Conservation (phyloP, 1,140 invertebrate species). For the Copidosoma floridanum region DNA sequence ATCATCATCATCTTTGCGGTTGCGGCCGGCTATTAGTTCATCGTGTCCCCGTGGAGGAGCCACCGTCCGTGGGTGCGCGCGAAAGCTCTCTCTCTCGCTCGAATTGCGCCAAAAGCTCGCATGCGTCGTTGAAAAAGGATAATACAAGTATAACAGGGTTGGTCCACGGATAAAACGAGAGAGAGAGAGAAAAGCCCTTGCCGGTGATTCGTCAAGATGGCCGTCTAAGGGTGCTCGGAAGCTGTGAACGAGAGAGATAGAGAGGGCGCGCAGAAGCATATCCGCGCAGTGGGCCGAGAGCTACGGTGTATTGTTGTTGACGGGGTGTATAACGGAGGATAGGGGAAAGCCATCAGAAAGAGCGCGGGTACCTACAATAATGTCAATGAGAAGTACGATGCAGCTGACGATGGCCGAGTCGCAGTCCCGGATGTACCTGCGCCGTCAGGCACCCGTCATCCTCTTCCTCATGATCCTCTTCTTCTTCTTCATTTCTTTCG, state of each 20-base stretch:
- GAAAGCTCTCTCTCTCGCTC: not conserved
- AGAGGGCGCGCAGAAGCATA: not conserved
- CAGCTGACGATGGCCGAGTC: constrained; percentile 18
- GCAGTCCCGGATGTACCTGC: not conserved
- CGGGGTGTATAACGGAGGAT: no score
- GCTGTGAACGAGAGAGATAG: not conserved
- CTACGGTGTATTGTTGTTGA: no score
- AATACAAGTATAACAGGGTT: no score
- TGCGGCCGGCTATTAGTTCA: not conserved
- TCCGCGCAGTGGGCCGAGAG: not conserved
- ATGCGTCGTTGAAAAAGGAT: constrained; percentile 27
- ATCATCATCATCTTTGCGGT: not conserved
- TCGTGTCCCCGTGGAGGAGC: not conserved
- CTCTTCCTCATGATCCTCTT: constrained; percentile 22
- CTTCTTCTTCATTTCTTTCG: constrained; percentile 27
- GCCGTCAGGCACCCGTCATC: constrained; percentile 10
- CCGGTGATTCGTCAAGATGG: constrained; percentile 38
- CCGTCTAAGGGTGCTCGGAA: constrained; percentile 20
- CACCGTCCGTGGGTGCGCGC: not conserved
- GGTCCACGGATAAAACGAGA: no score
- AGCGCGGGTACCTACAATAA: no score
- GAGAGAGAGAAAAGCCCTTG: no score
- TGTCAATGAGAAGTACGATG: no score
- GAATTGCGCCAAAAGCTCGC: constrained; percentile 24
- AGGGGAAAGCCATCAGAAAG: no score